phyloP scores from a whole-genome alignment of 2,888 invertebrate species.

The Pristionchus exspectatus region DNA sequence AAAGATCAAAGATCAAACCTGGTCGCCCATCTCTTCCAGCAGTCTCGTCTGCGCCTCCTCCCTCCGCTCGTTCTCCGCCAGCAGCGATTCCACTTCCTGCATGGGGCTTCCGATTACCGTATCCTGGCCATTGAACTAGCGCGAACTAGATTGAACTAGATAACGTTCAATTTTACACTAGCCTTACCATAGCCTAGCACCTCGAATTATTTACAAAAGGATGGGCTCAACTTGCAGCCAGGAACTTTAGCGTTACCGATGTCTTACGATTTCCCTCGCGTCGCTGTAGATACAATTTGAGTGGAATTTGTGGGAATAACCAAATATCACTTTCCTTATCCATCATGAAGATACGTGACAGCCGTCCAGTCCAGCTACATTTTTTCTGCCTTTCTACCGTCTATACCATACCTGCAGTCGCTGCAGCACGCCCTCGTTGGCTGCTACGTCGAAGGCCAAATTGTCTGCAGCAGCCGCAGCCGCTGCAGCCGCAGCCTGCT shows the following conservation, averaged over 20 bases:
- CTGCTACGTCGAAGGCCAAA: background rate
- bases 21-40: constrained; percentile 44
- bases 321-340: too few species aligned
- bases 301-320: too few species aligned
- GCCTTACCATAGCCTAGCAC: too few species aligned
- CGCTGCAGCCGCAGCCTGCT: background rate
- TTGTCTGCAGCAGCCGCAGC: background rate
- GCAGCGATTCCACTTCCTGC: background rate
- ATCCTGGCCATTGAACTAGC: background rate
- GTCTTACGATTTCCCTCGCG: too few species aligned
- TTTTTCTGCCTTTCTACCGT: too few species aligned
- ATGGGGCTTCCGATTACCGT: background rate
- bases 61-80: constrained; percentile 28
- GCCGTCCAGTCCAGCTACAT: too few species aligned
- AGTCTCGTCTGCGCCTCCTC: background rate
- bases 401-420: background rate
- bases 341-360: too few species aligned
- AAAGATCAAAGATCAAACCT: constrained; percentile 29
- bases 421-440: constrained; percentile 35
- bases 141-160: background rate
- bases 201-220: too few species aligned
- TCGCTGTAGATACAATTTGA: too few species aligned
- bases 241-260: too few species aligned
- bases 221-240: too few species aligned
- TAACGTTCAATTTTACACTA: too few species aligned